Base-by-base conservation (phyloP, 2,888 invertebrate species). In the Eledone cirrhosa region DNA sequence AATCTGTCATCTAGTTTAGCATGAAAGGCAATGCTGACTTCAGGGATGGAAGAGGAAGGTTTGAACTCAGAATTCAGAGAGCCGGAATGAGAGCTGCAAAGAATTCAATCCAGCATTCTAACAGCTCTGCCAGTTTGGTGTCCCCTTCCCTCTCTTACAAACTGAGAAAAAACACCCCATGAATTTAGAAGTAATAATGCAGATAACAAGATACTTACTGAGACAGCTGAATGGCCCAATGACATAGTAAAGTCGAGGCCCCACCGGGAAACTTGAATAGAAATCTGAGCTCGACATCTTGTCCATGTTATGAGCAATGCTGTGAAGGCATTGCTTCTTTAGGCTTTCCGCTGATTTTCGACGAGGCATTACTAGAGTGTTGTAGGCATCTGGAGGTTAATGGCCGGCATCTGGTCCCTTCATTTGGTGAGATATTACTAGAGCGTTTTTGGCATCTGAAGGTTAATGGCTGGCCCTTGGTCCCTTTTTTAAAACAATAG, bases 201-300 rank as follows among this genome's bases (percentile, higher is more conserved):
- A 41, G 11, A 41, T 41, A 3, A 8, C 11, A 75, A 19, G 13
- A 13, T 48, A 82, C 85, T 82, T 75, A 86, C 86, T 83, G 80
- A 84, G 77, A 76, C 82, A 80, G 53, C 84, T 83, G 78, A 86
- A 86, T 16, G 86, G 86, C 33, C 86, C 86, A 48, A 86, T 80
- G 19, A 85, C 82, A 77, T 84, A 83, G 0, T 84, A 77, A 31
- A 85, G 76, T 33, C 83, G 80, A 24, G 85, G 85, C 11, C 82
- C 41, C 33, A 83, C 83, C 22, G 79, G 75, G 75, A 85, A 84
- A 77, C 82, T 74, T 16, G 79, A 53, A 67, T 84, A 80, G 63
- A 82, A 84, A 67, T 83, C 81, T 19, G 77, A 78, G 65, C 82
- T 79, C 85, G 84, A 86, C 27, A 81, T 77, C 53, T 79, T 82